Evolutionary conservation across 2,888 invertebrate species (phyloP), one percentile per base, ranked within the genome.

Genomic region (Eudasyphora cyanicolor): DNA sequence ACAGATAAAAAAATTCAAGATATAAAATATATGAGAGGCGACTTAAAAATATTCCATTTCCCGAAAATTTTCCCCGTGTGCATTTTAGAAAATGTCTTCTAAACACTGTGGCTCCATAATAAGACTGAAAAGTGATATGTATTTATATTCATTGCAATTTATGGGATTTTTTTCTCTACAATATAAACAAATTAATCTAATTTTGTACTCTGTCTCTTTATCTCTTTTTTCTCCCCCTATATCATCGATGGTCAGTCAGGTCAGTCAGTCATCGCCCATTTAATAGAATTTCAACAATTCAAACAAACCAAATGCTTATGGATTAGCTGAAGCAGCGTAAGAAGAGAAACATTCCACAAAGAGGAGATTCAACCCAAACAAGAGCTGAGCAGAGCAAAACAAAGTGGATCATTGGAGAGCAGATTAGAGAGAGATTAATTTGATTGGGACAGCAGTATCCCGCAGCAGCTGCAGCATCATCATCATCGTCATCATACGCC

Each of bases 361-460:
- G 67, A 67, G 67, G 42, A 67, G 67, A 67, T 42, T 42, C 67
- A 8, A 42, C 29, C 60, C 60, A 29, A 21, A 14, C 12, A 67
- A 67, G 64, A 64, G 64, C 64, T 38, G 67, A 67, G 67, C 38
- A n/a, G 42, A 67, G 67, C 14, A 2, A 29, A 45, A 64, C 54
- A 21, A 8, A 57, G 24, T 57, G 54, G 6, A 3, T 14, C 57
- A 10, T 2, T 2, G 21, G 17, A 24, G 57, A 14, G 45, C n/a
- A n/a, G 10, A 12, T 5, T 5, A 8, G 57, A 7, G 27, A 19
- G 19, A 19, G n/a, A 19, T 17, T 49, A n/a, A 19, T 49, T 49
- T 49, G 32, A n/a, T n/a, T 49, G 49, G 45, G 49, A 49, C 49
- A 75, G 78, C 74, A 79, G 64, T 75, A 38, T n/a, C 49, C 17